Base-by-base conservation (phyloP, 2,797 vertebrate genomes). In the Sphaeramia orbicularis region DNA sequence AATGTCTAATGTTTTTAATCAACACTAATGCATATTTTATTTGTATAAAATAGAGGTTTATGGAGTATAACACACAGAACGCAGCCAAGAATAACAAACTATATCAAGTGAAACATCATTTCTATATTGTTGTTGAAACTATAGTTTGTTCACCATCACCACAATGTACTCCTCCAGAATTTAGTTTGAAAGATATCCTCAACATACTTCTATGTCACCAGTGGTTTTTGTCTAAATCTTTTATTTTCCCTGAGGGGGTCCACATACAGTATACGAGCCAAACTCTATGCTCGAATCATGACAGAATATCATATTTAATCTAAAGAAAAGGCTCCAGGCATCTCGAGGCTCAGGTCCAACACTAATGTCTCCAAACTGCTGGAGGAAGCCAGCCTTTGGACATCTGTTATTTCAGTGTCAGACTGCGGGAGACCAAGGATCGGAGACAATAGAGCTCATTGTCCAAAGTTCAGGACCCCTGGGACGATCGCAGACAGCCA, bases 371-470 rank as follows among this genome's bases (percentile, higher is more conserved):
- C 48, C 7, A 1, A 10, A 15, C 55, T 51, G 61, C 2, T 1
- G 16, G 72, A 82, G 76, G 84, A 86, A 84, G 85, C 70, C 70
- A 57, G 24, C 58, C 1, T 66, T 64, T 12, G 63, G 68, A 86
- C 82, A 78, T 89, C 76, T 87, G 89, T 88, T 89, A 84, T 90
- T 90, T 83, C 74, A 86, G 81, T 51, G 79, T 83, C 63, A 65
- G 71, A 37, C 76, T 79, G 80, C 66, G 75, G 76, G 69, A 79
- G 64, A 78, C 44, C 4, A 27, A 43, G 7, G 14, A 66, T 43
- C 9, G 0, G 37, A 90, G 78, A 91, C 91, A 92, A 87, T 88
- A 49, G 89, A 63, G 75, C 72, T 72, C n/a, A 88, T 90, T 92
- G 90, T 91, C 76, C 63, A 54, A 32, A 58, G 80, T 63, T 53